Evolutionary conservation across 2,113 vertebrate genomes (phyloP).

Genomic region (Ahaetulla prasina): DNA sequence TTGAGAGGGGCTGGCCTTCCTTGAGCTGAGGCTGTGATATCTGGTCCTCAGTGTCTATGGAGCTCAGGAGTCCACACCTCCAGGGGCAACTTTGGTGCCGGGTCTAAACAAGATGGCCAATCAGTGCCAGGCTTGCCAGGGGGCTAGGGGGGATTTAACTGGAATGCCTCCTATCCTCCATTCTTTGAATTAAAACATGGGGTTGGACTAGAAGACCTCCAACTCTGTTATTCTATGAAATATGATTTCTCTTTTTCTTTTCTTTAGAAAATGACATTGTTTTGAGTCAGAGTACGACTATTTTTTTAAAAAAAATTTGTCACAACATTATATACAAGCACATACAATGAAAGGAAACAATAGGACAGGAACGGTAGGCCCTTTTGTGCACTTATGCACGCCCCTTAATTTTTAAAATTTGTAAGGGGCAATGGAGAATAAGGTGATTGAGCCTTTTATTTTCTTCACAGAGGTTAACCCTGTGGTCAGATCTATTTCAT

Average conservation of each 20-base stretch:
- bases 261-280: not conserved
- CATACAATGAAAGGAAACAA: too few species aligned
- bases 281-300: not conserved
- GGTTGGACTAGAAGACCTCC: too few species aligned
- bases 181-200: not conserved
- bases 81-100: too few species aligned
- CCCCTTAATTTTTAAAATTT: too few species aligned
- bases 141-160: not conserved
- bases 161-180: not conserved
- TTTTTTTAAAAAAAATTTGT: too few species aligned
- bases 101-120: not conserved
- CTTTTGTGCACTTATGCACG: too few species aligned
- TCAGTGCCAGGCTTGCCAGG: not conserved
- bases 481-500: not conserved
- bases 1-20: not conserved
- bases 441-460: not conserved
- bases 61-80: not conserved
- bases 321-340: too few species aligned
- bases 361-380: too few species aligned
- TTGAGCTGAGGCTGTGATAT: not conserved
- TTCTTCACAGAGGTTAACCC: not conserved
- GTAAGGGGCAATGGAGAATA: not conserved
- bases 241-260: not conserved
- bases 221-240: not conserved
- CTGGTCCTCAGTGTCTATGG: not conserved